Evolutionary conservation across 2,888 invertebrate genomes (phyloP).

Genomic region (Drosophila eohydei): DNA sequence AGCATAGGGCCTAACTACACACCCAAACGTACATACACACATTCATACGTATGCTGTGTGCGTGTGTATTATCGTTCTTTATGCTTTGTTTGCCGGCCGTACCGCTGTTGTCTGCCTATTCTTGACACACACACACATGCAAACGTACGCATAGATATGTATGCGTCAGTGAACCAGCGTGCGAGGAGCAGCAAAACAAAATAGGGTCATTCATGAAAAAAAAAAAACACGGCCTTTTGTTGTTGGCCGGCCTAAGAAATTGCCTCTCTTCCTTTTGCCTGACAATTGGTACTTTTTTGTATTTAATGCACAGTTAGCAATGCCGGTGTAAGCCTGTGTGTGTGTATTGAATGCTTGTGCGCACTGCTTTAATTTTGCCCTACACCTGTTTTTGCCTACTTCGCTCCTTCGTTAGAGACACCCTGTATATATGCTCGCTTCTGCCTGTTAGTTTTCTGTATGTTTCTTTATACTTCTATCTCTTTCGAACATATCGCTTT

Average conservation of each 20-base stretch:
- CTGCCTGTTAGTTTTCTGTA: conserved; percentile 11
- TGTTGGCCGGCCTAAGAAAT: conserved; percentile 18
- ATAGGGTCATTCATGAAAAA: conserved; percentile 70
- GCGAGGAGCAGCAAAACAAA: conserved; percentile 47
- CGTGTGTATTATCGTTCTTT: conserved; percentile 69
- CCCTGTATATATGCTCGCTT: conserved; percentile 56
- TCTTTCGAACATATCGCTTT: conserved; percentile 53
- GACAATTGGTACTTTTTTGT: conserved; percentile 41
- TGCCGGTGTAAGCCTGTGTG: not conserved
- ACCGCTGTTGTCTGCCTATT: conserved; percentile 60
- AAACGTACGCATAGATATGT: conserved; percentile 44
- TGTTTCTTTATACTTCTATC: conserved; percentile 6
- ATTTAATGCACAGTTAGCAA: conserved; percentile 10
- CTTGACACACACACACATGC: conserved; percentile 50
- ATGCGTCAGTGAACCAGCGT: conserved; percentile 44
- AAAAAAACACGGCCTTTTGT: conserved; percentile 26
- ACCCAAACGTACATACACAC: conserved; percentile 17
- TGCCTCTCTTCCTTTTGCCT: conserved; percentile 35
- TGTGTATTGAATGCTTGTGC: conserved; percentile 1
- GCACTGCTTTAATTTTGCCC: conserved; percentile 37
- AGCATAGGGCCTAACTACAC: conserved; percentile 52
- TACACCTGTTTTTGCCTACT: conserved; percentile 60
- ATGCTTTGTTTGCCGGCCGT: conserved; percentile 69
- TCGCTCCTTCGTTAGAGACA: conserved; percentile 41
- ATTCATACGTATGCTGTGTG: conserved; percentile 21